phyloP scores from a whole-genome alignment of 2,888 invertebrate species.

The Acanthacorydalis orientalis region DNA sequence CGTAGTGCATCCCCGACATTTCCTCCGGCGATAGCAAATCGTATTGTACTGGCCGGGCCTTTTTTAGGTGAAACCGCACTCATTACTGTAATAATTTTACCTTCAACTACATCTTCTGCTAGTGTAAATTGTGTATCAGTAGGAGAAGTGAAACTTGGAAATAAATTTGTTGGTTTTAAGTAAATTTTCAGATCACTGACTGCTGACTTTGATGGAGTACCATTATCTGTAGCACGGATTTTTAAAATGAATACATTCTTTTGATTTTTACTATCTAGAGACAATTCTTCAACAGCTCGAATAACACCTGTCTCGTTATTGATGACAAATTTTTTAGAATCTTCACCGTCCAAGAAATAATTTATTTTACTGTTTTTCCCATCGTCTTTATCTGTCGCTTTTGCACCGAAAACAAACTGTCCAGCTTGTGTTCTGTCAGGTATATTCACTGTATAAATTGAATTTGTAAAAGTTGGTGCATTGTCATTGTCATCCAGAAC shows the following conservation, averaged over 20 bases:
- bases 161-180: slow-evolving; percentile 57
- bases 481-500: slow-evolving; percentile 78
- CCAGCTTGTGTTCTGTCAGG: slow-evolving; percentile 64
- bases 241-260: slow-evolving; percentile 49
- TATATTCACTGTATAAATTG: slow-evolving; percentile 62
- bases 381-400: slow-evolving; percentile 69
- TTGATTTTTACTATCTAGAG: slow-evolving; percentile 31
- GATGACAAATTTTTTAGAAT: slow-evolving; percentile 60
- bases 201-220: slow-evolving; percentile 47
- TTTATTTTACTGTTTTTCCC: slow-evolving; percentile 65
- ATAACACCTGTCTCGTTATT: slow-evolving; percentile 74
- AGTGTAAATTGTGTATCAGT: slow-evolving; percentile 54
- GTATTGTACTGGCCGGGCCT: slow-evolving; percentile 48
- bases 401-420: slow-evolving; percentile 81
- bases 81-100: slow-evolving; percentile 57
- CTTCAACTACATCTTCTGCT: slow-evolving; percentile 63
- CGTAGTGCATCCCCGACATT: slow-evolving; percentile 76
- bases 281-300: slow-evolving; percentile 55
- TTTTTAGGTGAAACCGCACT: slow-evolving; percentile 67
- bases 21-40: slow-evolving; percentile 83
- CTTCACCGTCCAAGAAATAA: slow-evolving; percentile 63
- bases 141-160: slow-evolving; percentile 60
- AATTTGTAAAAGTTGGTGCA: slow-evolving; percentile 56
- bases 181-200: slow-evolving; percentile 61
- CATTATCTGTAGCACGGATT: slow-evolving; percentile 70